These are phyloP conservation scores for Tachyglossus aculeatus DNA, from an alignment of 2,797 vertebrate genomes.

Conservation along the genomic window DNA sequence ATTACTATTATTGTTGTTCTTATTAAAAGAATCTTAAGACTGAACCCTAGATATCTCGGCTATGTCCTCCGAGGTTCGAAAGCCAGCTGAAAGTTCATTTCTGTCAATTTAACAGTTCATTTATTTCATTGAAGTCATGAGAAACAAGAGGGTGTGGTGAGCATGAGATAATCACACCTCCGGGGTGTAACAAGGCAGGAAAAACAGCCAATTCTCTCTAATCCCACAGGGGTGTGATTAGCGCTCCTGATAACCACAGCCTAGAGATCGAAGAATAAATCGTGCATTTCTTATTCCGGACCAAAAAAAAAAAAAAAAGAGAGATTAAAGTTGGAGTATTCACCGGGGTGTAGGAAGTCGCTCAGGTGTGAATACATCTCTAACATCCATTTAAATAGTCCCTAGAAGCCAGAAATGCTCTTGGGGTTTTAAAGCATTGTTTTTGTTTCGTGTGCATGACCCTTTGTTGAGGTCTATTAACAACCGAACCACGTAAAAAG, in stretches of 20 bases:
- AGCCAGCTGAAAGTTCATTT: slow-evolving; percentile 64
- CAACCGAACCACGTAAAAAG: neutral
- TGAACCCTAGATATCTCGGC: neutral
- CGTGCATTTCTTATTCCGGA: slow-evolving; percentile 42
- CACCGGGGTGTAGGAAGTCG: neutral
- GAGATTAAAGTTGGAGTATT: neutral
- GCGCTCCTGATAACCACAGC: slow-evolving; percentile 56
- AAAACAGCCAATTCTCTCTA: slow-evolving; percentile 66
- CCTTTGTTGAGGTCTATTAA: neutral
- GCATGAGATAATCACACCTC: slow-evolving; percentile 69
- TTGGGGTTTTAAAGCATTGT: neutral
- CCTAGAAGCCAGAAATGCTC: too few relatives aligned
- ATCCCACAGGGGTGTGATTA: slow-evolving; percentile 64
- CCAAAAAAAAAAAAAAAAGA: slow-evolving; percentile 11
- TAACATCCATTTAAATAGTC: neutral
- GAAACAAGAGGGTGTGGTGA: slow-evolving; percentile 68
- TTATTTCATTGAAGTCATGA: slow-evolving; percentile 66
- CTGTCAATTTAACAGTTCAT: slow-evolving; percentile 71
- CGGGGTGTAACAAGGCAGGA: slow-evolving; percentile 54
- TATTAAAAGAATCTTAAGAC: neutral
- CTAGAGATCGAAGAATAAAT: slow-evolving; percentile 58
- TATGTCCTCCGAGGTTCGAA: neutral
- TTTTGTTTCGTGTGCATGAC: neutral
- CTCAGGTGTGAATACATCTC: neutral
- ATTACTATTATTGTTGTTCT: too few relatives aligned